Conservation (phyloP, 2,888 invertebrate species). For the Drosophila bunnanda region DNA sequence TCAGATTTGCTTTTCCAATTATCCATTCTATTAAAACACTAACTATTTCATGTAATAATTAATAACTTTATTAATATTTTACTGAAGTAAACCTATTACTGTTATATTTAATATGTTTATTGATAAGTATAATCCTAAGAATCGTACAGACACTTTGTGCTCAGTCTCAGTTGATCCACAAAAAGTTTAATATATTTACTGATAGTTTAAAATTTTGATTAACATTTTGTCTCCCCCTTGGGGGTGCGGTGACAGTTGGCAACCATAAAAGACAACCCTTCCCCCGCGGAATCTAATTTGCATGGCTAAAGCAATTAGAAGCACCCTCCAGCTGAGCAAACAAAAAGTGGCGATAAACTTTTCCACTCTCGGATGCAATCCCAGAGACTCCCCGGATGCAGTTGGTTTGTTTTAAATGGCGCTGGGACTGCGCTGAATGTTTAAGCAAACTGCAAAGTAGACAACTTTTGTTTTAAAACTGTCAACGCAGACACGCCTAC, state of each 20-base stretch:
- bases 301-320: conserved; percentile 65
- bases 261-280: conserved; percentile 5
- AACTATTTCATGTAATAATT: background rate
- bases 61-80: background rate
- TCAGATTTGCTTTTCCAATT: too few relatives aligned
- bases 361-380: conserved; percentile 36
- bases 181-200: background rate
- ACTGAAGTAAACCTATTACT: background rate
- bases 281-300: conserved; percentile 32
- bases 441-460: conserved; percentile 76
- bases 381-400: conserved; percentile 29
- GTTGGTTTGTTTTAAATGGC: conserved; percentile 27
- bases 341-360: conserved; percentile 45
- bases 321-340: conserved; percentile 50
- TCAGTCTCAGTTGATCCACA: background rate
- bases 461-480: conserved; percentile 79
- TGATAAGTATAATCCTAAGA: background rate
- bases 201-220: background rate
- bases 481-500: conserved; percentile 74
- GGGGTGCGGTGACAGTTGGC: background rate
- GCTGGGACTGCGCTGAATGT: conserved; percentile 53
- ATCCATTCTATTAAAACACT: background rate
- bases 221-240: background rate
- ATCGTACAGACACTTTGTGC: too few relatives aligned
- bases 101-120: background rate